phyloP scores from a whole-genome alignment of 2,888 invertebrate genomes.

The Brachylomia viminalis region DNA sequence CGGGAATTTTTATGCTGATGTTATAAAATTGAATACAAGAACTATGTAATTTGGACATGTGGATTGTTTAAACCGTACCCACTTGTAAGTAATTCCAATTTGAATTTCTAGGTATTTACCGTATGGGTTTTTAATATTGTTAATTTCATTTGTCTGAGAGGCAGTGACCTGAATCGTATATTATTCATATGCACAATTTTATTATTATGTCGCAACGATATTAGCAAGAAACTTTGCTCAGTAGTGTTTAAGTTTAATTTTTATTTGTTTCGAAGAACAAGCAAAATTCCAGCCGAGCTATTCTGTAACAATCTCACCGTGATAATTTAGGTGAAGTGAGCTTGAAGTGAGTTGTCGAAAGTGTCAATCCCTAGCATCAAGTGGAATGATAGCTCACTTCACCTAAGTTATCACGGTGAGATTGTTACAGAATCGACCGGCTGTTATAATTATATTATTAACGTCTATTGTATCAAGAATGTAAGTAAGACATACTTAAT shows the following conservation, averaged over 20 bases:
- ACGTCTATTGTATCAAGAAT: constrained; percentile 37
- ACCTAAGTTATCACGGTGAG: no score
- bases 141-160: constrained; percentile 5
- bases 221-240: constrained; percentile 27
- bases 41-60: not conserved
- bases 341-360: no score
- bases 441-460: no score
- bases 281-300: constrained; percentile 25
- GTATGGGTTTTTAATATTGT: not conserved
- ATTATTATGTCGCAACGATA: constrained; percentile 20
- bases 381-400: no score
- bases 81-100: no score
- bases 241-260: constrained; percentile 30
- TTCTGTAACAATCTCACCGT: no score
- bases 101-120: not conserved
- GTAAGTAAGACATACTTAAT: constrained; percentile 52
- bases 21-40: not conserved
- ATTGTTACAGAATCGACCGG: no score
- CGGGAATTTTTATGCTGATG: not conserved
- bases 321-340: no score
- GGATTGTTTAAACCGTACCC: no score
- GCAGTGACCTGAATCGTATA: constrained; percentile 7
- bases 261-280: constrained; percentile 25
- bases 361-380: no score
- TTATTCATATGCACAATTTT: constrained; percentile 20